These are phyloP conservation scores for Bergia sp. DNA, from an alignment of 92 coral and sea anemone genomes.

Conservation along the genomic window DNA sequence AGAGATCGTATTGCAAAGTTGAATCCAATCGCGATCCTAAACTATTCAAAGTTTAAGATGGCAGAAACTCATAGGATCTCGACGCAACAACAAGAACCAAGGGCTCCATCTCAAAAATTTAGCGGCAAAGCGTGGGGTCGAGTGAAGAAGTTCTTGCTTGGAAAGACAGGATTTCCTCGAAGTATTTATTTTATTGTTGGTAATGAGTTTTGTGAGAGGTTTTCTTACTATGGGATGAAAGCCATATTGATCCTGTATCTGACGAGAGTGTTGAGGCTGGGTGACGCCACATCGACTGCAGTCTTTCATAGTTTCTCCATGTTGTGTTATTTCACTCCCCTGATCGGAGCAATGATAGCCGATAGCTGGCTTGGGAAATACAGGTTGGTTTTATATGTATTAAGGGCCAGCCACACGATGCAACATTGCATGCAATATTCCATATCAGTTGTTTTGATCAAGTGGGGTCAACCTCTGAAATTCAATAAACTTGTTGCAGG, in stretches of 20 bases:
- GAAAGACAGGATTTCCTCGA: slow-evolving; percentile 71
- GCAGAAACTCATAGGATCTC: not conserved
- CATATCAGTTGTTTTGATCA: too few species aligned
- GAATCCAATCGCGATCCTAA: not conserved
- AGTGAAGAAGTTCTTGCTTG: slow-evolving; percentile 62
- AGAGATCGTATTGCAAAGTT: not conserved
- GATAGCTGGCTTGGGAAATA: slow-evolving; percentile 91
- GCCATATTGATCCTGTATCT: slow-evolving; percentile 76
- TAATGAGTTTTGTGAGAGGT: slow-evolving; percentile 84
- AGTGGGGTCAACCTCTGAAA: too few species aligned
- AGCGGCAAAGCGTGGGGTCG: slow-evolving; percentile 84
- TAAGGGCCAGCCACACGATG: too few species aligned
- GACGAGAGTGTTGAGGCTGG: slow-evolving; percentile 57
- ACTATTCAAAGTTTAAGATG: not conserved
- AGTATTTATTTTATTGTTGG: slow-evolving; percentile 80
- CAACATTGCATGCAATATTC: too few species aligned
- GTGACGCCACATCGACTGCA: slow-evolving; percentile 67
- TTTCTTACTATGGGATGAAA: slow-evolving; percentile 87
- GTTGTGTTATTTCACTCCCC: slow-evolving; percentile 84
- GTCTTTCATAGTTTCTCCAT: slow-evolving; percentile 73
- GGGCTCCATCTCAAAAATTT: slow-evolving; percentile 37
- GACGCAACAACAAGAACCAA: not conserved
- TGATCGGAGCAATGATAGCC: slow-evolving; percentile 86
- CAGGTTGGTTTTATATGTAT: slow-evolving; percentile 51
- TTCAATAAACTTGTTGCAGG: too few species aligned